Evolutionary conservation across 2,888 invertebrate genomes (phyloP).

Genomic region (Leptopilina myrica): DNA sequence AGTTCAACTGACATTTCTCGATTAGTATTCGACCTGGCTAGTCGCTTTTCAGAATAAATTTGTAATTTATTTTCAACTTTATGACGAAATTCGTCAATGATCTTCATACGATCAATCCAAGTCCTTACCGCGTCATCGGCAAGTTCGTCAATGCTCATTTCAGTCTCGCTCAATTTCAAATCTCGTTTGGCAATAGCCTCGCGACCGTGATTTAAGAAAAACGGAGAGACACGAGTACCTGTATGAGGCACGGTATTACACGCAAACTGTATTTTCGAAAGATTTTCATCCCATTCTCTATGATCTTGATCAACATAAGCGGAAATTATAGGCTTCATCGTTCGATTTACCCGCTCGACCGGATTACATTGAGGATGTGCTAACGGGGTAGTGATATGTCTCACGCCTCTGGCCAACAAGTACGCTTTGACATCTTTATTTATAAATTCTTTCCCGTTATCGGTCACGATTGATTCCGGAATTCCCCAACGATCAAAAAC

Average conservation of each 20-base stretch:
- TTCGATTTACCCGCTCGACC: background rate
- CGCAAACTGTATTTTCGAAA: no score
- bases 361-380: background rate
- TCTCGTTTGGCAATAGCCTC: background rate
- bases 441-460: background rate
- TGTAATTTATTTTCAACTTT: background rate
- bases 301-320: background rate
- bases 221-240: no score
- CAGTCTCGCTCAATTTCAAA: no score
- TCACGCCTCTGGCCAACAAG: background rate
- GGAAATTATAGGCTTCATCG: background rate
- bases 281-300: background rate
- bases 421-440: background rate
- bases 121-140: background rate
- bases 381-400: background rate
- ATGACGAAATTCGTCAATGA: background rate
- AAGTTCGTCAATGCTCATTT: no score
- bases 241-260: no score
- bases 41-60: no score
- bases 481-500: conserved; percentile 21
- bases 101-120: background rate
- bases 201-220: no score
- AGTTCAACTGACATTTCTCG: no score
- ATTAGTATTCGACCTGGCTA: no score
- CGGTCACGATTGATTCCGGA: background rate